phyloP scores from a whole-genome alignment of 1,140 invertebrate genomes.

The Eupeodes corollae region DNA sequence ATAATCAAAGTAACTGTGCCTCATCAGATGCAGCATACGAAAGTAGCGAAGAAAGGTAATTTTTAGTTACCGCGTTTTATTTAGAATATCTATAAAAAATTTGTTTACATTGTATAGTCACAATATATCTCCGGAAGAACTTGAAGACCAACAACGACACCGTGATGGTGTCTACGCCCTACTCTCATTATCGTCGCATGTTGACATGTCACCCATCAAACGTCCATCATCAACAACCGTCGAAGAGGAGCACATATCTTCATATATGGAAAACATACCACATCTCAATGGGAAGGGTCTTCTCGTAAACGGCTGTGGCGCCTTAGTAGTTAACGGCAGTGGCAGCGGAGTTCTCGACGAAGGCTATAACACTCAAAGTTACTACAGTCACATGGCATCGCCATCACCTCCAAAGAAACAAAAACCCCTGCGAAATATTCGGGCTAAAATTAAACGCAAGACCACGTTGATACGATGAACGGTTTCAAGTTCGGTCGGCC shows the following conservation, averaged over 20 bases:
- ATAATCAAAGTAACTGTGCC: slow-evolving; percentile 30
- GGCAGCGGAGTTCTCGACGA: slow-evolving; percentile 4
- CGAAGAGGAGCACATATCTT: slow-evolving; percentile 25
- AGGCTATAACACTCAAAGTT: slow-evolving; percentile 8
- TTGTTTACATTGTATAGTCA: slow-evolving; percentile 11
- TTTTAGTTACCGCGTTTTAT: slow-evolving; percentile 3
- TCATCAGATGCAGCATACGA: slow-evolving; percentile 42
- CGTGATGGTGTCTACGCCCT: slow-evolving; percentile 69
- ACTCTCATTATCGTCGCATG: slow-evolving; percentile 36
- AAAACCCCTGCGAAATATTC: slow-evolving; percentile 23
- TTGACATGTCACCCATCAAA: slow-evolving; percentile 30
- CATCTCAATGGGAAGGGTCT: background rate
- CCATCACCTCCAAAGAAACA: slow-evolving; percentile 9
- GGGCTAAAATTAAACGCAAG: slow-evolving; percentile 34
- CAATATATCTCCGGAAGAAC: slow-evolving; percentile 39
- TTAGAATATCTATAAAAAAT: background rate
- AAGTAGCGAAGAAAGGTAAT: slow-evolving; percentile 43
- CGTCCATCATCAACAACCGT: slow-evolving; percentile 27
- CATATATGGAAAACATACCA: slow-evolving; percentile 7
- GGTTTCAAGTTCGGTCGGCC: too few species aligned
- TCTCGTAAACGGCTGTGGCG: background rate
- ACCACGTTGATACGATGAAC: slow-evolving; percentile 33
- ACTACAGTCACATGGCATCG: slow-evolving; percentile 4
- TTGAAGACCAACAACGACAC: slow-evolving; percentile 62
- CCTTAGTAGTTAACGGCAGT: background rate